A percentile compares a stretch with the other conserved stretches of the same genome.
phyloP scores from a whole-genome alignment of 1,140 invertebrate species.

The Scaptodrosophila lebanonensis region DNA sequence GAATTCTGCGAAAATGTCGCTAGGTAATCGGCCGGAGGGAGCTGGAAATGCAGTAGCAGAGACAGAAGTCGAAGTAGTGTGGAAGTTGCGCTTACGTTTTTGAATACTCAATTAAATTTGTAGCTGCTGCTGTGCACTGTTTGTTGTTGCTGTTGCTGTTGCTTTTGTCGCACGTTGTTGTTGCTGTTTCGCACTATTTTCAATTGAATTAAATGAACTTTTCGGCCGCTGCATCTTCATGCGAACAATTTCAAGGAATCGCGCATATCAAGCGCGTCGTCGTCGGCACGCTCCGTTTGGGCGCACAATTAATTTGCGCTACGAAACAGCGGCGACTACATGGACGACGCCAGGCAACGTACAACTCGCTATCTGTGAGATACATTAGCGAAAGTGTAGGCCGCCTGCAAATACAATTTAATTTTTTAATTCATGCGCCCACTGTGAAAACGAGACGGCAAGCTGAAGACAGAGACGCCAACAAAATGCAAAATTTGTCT shows the following conservation, averaged over 20 bases:
- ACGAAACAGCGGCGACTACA: slow-evolving; percentile 62
- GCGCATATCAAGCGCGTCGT: slow-evolving; percentile 77
- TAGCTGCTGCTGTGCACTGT: slow-evolving; percentile 23
- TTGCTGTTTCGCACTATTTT: slow-evolving; percentile 70
- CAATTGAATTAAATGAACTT: slow-evolving; percentile 70
- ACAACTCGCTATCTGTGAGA: slow-evolving; percentile 67
- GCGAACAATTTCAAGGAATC: slow-evolving; percentile 77
- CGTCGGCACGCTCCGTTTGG: slow-evolving; percentile 77
- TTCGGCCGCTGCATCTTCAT: slow-evolving; percentile 57
- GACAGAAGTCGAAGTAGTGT: slow-evolving; percentile 5
- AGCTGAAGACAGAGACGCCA: slow-evolving; percentile 49
- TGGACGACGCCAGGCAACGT: slow-evolving; percentile 44
- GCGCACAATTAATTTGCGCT: slow-evolving; percentile 76
- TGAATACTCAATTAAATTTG: slow-evolving; percentile 74
- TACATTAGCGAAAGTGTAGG: slow-evolving; percentile 74
- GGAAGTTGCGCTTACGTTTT: slow-evolving; percentile 57
- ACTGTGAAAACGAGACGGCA: slow-evolving; percentile 27
- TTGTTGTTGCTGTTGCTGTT: slow-evolving; percentile 14
- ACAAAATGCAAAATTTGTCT: slow-evolving; percentile 74
- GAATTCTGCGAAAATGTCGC: slow-evolving; percentile 65
- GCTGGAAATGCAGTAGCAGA: too few relatives aligned
- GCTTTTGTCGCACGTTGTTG: slow-evolving; percentile 6
- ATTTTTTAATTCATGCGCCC: slow-evolving; percentile 69
- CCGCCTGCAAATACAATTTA: slow-evolving; percentile 65
- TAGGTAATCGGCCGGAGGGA: too few relatives aligned